A percentile compares a stretch with the other conserved stretches of the same genome.
These are phyloP conservation scores for Eulacestoma nigropectus DNA, from an alignment of 2,113 vertebrate species.

Conservation along the genomic window DNA sequence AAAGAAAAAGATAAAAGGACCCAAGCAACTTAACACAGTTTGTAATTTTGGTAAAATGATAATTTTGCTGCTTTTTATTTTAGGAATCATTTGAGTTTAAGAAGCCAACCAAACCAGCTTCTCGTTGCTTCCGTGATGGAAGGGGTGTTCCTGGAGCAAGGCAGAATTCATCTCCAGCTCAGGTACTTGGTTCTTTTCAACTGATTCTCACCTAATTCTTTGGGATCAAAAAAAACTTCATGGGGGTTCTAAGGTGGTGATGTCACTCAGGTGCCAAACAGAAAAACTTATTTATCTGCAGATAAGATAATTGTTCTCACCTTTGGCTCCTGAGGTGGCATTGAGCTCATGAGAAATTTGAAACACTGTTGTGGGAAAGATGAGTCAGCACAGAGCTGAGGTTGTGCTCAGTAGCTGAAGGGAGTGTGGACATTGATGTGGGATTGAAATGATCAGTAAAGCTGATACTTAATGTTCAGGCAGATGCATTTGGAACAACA, in stretches of 20 bases:
- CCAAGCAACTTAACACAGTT: background rate
- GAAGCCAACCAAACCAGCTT: conserved; percentile 83
- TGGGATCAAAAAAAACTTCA: background rate
- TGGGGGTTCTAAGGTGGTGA: fast-evolving
- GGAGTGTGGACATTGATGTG: fast-evolving
- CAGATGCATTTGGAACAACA: background rate
- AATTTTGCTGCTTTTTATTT: background rate
- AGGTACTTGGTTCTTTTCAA: conserved; percentile 61
- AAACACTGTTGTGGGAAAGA: background rate
- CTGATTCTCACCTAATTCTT: background rate
- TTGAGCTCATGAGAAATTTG: background rate
- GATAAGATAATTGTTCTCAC: background rate
- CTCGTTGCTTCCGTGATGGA: conserved; percentile 65
- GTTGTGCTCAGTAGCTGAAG: background rate
- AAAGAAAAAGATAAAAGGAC: background rate
- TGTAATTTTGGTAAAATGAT: background rate
- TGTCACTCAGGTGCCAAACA: background rate
- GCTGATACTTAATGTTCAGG: background rate
- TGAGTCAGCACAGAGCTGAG: background rate
- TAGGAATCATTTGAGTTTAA: conserved; percentile 95
- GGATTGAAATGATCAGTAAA: background rate
- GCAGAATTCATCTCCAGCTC: conserved; percentile 80
- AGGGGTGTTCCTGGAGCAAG: conserved; percentile 74
- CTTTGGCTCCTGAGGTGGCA: background rate
- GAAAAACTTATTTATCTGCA: background rate